These are phyloP conservation scores for Hyperoplus lanceolatus DNA, from an alignment of 2,797 vertebrate genomes.

Conservation along the genomic window DNA sequence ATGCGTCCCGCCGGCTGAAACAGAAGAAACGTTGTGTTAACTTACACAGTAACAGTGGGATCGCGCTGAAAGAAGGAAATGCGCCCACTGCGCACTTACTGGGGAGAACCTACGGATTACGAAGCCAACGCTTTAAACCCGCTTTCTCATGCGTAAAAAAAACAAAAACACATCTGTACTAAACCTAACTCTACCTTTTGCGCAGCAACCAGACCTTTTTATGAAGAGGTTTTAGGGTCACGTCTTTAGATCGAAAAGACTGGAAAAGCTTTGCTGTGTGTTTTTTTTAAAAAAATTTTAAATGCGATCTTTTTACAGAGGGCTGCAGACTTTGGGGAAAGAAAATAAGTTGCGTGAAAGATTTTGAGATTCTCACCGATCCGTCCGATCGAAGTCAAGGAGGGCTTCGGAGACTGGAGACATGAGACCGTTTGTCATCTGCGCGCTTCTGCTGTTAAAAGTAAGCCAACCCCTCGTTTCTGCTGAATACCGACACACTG, in stretches of 20 bases:
- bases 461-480: slow-evolving; percentile 66
- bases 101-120: slow-evolving; percentile 38
- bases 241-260: background rate
- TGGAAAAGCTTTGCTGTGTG: background rate
- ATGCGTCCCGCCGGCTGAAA: slow-evolving; percentile 51
- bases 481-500: background rate
- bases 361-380: slow-evolving; percentile 24
- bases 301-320: background rate
- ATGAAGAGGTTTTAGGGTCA: background rate
- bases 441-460: slow-evolving; percentile 74
- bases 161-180: slow-evolving; percentile 33
- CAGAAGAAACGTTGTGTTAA: slow-evolving; percentile 64
- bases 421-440: slow-evolving; percentile 72
- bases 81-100: background rate
- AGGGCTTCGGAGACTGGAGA: slow-evolving; percentile 54
- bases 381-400: slow-evolving; percentile 2
- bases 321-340: slow-evolving; percentile 2
- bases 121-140: slow-evolving; percentile 12
- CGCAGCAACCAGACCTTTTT: slow-evolving; percentile 26
- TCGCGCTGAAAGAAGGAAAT: slow-evolving; percentile 28
- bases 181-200: slow-evolving; percentile 9
- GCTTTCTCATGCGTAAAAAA: slow-evolving; percentile 49
- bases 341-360: background rate
- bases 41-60: slow-evolving; percentile 32
- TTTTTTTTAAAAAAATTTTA: background rate